phyloP scores from a whole-genome alignment of 2,797 vertebrate species.

The Xerus rutilus region DNA sequence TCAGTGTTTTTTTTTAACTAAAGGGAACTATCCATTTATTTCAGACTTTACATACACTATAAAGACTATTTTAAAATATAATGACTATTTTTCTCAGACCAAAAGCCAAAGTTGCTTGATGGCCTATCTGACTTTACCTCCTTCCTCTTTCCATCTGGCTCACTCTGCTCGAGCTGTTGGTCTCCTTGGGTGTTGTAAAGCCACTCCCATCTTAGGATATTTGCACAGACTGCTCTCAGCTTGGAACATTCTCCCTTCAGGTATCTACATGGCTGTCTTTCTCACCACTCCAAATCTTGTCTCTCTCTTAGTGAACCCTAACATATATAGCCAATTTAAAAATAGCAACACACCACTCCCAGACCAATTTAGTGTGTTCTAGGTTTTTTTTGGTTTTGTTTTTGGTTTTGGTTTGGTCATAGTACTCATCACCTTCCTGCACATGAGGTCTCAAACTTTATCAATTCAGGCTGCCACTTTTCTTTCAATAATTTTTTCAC shows the following conservation, averaged over 20 bases:
- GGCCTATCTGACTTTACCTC: background rate
- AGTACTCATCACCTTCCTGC: background rate
- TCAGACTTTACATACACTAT: background rate
- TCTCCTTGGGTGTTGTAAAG: background rate
- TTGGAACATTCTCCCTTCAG: background rate
- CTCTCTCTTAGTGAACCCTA: background rate
- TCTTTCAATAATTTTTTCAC: background rate
- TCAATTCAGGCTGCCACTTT: background rate
- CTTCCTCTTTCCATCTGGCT: background rate
- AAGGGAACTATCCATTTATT: background rate
- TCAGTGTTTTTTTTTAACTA: background rate
- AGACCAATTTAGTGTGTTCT: background rate
- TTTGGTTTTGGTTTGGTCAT: no score
- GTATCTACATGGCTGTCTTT: background rate
- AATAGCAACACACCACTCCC: background rate
- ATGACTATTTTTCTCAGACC: background rate
- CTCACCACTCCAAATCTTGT: background rate
- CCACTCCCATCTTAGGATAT: background rate
- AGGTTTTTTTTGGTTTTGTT: background rate
- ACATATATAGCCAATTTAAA: background rate
- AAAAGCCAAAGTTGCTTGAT: background rate
- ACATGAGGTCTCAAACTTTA: background rate
- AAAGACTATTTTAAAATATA: background rate
- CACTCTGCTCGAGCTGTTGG: background rate
- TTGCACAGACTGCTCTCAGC: background rate